These are phyloP conservation scores for Acanthacorydalis orientalis DNA, from an alignment of 2,888 invertebrate genomes.

Conservation along the genomic window DNA sequence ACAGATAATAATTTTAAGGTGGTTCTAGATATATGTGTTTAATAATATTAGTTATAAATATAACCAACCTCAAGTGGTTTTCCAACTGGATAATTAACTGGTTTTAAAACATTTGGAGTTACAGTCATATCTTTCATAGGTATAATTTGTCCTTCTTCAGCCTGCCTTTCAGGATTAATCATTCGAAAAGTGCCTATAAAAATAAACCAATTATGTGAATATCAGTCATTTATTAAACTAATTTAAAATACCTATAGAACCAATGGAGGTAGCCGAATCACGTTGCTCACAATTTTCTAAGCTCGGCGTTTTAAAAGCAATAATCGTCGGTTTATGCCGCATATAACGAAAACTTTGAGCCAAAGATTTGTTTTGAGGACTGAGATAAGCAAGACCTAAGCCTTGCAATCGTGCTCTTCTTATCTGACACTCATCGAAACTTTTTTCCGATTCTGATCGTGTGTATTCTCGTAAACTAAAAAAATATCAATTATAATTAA, in stretches of 20 bases:
- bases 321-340: constrained; percentile 76
- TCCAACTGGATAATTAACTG: constrained; percentile 54
- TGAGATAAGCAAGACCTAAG: constrained; percentile 48
- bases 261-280: constrained; percentile 36
- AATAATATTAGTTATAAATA: too few species aligned
- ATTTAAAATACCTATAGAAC: constrained; percentile 31
- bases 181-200: constrained; percentile 18
- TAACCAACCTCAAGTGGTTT: constrained; percentile 62
- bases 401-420: constrained; percentile 43
- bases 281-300: constrained; percentile 48
- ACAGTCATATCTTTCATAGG: constrained; percentile 19
- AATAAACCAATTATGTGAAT: constrained; percentile 1
- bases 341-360: constrained; percentile 82
- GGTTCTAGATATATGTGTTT: too few species aligned
- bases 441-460: constrained; percentile 66
- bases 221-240: neutral
- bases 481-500: constrained; percentile 7
- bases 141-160: constrained; percentile 42
- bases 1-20: too few species aligned
- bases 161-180: constrained; percentile 30
- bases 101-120: constrained; percentile 14
- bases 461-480: constrained; percentile 49
- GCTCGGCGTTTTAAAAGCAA: constrained; percentile 73
- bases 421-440: constrained; percentile 51
- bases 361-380: constrained; percentile 61